phyloP scores from a whole-genome alignment of 2,888 invertebrate genomes.

The Brenthis ino region DNA sequence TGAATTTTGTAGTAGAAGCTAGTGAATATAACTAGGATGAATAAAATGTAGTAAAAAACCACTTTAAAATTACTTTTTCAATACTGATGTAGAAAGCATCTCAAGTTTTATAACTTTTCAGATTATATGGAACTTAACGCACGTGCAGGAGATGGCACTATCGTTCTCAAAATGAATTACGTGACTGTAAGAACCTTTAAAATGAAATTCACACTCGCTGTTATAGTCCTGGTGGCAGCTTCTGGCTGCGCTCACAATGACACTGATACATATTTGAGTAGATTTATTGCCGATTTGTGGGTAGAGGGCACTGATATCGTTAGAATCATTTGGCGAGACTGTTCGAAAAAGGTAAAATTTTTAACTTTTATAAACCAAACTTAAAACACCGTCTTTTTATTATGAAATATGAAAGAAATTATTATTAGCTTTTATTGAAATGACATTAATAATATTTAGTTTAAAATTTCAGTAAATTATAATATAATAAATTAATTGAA shows the following conservation, averaged over 20 bases:
- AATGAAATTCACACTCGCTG: conserved; percentile 50
- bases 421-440: no score
- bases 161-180: conserved; percentile 52
- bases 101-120: conserved; percentile 2
- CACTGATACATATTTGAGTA: conserved; percentile 64
- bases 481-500: no score
- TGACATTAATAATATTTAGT: no score
- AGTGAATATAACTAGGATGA: no score
- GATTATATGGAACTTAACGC: conserved; percentile 25
- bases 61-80: no score
- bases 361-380: background rate
- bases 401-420: no score
- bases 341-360: conserved; percentile 70
- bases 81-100: background rate
- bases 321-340: conserved; percentile 75
- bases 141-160: conserved; percentile 54
- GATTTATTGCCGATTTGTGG: conserved; percentile 75
- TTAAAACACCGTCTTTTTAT: no score
- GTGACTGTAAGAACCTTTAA: conserved; percentile 52
- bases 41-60: no score
- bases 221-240: conserved; percentile 51
- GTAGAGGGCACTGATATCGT: conserved; percentile 72
- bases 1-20: no score
- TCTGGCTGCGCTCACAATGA: conserved; percentile 55
- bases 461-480: no score